Evolutionary conservation across 1,140 invertebrate genomes (phyloP), one percentile per base, ranked within the genome.

Genomic region (Drosophila ironensis): DNA sequence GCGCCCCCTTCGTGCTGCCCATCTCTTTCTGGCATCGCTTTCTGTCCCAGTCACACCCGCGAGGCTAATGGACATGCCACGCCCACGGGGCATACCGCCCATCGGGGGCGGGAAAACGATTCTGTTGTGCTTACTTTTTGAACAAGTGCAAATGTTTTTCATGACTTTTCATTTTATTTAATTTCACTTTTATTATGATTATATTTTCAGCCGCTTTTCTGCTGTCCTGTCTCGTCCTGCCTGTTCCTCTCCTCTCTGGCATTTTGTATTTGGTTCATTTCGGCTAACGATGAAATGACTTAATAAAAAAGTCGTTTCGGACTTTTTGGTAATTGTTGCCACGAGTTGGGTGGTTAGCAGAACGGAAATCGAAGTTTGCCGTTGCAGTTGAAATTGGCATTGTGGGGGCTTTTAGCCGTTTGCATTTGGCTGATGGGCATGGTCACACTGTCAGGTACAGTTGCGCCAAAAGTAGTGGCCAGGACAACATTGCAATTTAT

Each of bases 151-250:
- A 84, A 84, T 84, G 78, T 44, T 71, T 84, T 82, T 70, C 69
- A 80, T 80, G 71, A 71, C 73, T 77, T 82, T 84, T 74, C 59
- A 80, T 84, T 84, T 80, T 78, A 84, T 84, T 84, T 78, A 84
- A 84, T 84, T 84, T 84, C 74, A 59, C 48, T 86, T 86, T 84
- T 84, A 84, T 84, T 86, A 86, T 78, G 74, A 84, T 84, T 86
- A 68, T 86, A 84, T 84, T 84, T 84, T 44, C 73, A 69, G 30
- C 72, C 51, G 67, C 38, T 63, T 72, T 68, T 38, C 51, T 20
- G 17, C n/a, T 27, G 24, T 12, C 12, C 24, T 24, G 19, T 33
- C 11, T 22, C 12, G 4, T 6, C 8, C 11, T 3, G 7, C n/a
- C 16, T 24, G 16, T 17, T 3, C 41, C 8, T 2, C 14, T 16